Percentiles rank a stretch among this genome's conserved stretches.
Conservation (phyloP, 2,113 vertebrate species). For the Lepisosteus osseus region DNA sequence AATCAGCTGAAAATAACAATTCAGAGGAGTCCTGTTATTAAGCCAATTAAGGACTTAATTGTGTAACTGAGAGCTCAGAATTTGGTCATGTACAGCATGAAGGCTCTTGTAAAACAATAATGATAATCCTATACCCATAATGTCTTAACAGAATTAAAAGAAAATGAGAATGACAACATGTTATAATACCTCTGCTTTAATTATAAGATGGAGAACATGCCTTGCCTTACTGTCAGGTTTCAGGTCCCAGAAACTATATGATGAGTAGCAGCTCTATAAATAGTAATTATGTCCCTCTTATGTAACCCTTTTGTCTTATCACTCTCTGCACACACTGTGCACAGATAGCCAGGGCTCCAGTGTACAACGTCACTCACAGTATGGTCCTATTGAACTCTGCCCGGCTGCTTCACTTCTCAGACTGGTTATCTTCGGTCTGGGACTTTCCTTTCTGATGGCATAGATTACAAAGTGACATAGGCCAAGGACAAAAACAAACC, state of each 20-base stretch:
- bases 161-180: background rate
- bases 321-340: background rate
- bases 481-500: too few relatives aligned
- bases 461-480: background rate
- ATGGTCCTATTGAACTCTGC: slow-evolving; percentile 31
- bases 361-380: background rate
- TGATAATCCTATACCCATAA: too few relatives aligned
- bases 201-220: background rate
- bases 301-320: background rate
- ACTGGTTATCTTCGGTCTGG: too few relatives aligned
- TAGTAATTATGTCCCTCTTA: background rate
- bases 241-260: background rate
- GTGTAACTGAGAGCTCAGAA: too few relatives aligned
- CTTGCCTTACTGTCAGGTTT: background rate
- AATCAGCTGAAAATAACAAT: too few relatives aligned
- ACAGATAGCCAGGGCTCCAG: background rate
- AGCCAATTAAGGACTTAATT: too few relatives aligned
- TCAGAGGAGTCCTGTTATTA: too few relatives aligned
- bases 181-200: background rate
- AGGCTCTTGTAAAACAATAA: too few relatives aligned
- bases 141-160: too few relatives aligned
- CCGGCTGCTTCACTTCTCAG: slow-evolving; percentile 12
- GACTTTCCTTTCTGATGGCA: too few relatives aligned
- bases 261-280: background rate
- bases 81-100: too few relatives aligned